Evolutionary conservation across 2,797 vertebrate species (phyloP).

Genomic region (Diplodus puntazzo): DNA sequence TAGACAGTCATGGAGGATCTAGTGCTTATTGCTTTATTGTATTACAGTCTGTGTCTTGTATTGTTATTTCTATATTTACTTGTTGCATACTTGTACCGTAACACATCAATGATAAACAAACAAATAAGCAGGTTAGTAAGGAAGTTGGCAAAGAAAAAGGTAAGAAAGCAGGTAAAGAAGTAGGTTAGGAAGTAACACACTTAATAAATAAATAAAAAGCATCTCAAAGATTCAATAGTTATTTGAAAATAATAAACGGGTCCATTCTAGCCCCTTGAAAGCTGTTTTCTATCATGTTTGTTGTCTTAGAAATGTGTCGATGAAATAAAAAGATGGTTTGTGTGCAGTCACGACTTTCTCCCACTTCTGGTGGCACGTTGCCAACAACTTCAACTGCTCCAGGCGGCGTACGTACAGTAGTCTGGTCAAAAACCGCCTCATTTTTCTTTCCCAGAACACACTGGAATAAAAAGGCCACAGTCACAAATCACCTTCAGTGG

Average conservation of each 20-base stretch:
- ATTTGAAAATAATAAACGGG: neutral
- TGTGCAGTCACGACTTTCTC: slow-evolving; percentile 47
- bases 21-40: too few relatives aligned
- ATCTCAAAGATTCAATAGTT: neutral
- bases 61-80: too few relatives aligned
- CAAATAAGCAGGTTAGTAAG: too few relatives aligned
- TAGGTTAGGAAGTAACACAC: too few relatives aligned
- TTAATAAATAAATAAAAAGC: neutral
- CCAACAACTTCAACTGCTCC: slow-evolving; percentile 47
- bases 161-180: too few relatives aligned
- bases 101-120: too few relatives aligned
- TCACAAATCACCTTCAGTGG: slow-evolving; percentile 64
- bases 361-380: slow-evolving; percentile 12
- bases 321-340: slow-evolving; percentile 23
- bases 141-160: too few relatives aligned
- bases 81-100: too few relatives aligned
- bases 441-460: slow-evolving; percentile 54
- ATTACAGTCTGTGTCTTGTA: too few relatives aligned
- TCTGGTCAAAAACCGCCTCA: slow-evolving; percentile 41
- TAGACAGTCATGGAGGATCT: too few relatives aligned
- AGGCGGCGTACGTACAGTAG: slow-evolving; percentile 33
- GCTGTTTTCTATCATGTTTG: slow-evolving; percentile 13
- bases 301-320: slow-evolving; percentile 20
- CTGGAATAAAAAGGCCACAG: slow-evolving; percentile 10
- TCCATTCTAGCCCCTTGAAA: slow-evolving; percentile 12